These are phyloP conservation scores for Lomographa bimaculata DNA, from an alignment of 2,888 invertebrate genomes.

Conservation along the genomic window DNA sequence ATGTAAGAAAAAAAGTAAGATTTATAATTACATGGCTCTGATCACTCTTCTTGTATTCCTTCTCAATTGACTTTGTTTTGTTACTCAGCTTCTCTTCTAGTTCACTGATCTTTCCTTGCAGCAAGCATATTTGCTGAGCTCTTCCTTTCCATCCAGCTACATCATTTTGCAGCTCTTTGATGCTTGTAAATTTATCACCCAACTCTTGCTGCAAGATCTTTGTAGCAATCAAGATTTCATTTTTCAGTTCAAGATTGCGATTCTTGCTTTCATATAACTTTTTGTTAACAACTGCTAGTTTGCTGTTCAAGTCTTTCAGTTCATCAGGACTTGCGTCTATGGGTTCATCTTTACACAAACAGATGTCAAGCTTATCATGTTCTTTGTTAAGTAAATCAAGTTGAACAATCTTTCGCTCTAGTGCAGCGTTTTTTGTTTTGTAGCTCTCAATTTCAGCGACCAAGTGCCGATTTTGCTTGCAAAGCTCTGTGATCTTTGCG, in stretches of 20 bases:
- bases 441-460: slow-evolving; percentile 84
- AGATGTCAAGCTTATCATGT: slow-evolving; percentile 58
- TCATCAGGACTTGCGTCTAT: slow-evolving; percentile 66
- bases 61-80: slow-evolving; percentile 51
- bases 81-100: slow-evolving; percentile 85
- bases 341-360: slow-evolving; percentile 75
- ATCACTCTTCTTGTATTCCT: slow-evolving; percentile 55
- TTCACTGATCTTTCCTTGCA: slow-evolving; percentile 87
- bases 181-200: slow-evolving; percentile 87
- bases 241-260: slow-evolving; percentile 86
- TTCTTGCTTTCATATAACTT: slow-evolving; percentile 89
- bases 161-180: slow-evolving; percentile 83
- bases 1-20: slow-evolving; percentile 8
- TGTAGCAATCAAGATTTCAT: slow-evolving; percentile 88
- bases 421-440: slow-evolving; percentile 82
- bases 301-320: slow-evolving; percentile 84
- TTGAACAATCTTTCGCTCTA: slow-evolving; percentile 78
- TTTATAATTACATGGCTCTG: slow-evolving; percentile 52
- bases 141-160: slow-evolving; percentile 89
- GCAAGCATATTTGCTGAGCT: slow-evolving; percentile 88
- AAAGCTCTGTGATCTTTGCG: slow-evolving; percentile 86
- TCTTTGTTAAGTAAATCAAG: slow-evolving; percentile 66
- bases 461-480: slow-evolving; percentile 86
- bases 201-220: slow-evolving; percentile 90
- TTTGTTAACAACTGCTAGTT: slow-evolving; percentile 81